A percentile compares a stretch with the other conserved stretches of the same genome.
These are phyloP conservation scores for Cryptotis parvus DNA, from an alignment of 2,113 vertebrate species.

Conservation along the genomic window DNA sequence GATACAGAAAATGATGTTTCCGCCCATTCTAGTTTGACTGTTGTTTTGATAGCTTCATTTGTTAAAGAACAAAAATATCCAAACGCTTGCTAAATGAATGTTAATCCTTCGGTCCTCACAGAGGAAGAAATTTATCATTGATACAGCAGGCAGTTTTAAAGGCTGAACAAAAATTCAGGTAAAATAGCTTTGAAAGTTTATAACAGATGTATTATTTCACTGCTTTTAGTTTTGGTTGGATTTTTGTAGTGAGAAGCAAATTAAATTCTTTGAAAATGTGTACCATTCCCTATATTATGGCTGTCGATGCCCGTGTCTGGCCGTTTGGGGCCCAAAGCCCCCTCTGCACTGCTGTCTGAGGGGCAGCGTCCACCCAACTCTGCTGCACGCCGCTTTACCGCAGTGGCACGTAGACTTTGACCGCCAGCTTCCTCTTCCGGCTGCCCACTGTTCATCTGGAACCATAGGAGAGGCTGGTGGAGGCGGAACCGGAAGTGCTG, in stretches of 20 bases:
- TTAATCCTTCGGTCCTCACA: not conserved
- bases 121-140: conserved; percentile 17
- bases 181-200: not conserved
- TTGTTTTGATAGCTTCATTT: not conserved
- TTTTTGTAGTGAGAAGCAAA: conserved; percentile 1
- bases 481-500: conserved; percentile 94
- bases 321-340: conserved; percentile 76
- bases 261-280: not conserved
- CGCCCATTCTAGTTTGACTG: not conserved
- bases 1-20: not conserved
- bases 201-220: not conserved
- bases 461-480: conserved; percentile 93
- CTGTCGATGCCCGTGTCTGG: conserved; percentile 87
- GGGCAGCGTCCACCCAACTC: conserved; percentile 78
- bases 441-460: conserved; percentile 95
- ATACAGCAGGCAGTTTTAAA: conserved; percentile 9
- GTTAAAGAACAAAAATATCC: not conserved
- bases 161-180: conserved; percentile 49
- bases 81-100: not conserved
- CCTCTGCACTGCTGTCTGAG: conserved; percentile 86
- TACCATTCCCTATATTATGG: conserved; percentile 72
- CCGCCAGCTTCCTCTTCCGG: conserved; percentile 94
- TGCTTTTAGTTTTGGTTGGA: not conserved
- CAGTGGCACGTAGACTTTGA: conserved; percentile 87
- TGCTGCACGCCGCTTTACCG: conserved; percentile 86